Conservation (phyloP, 2,888 invertebrate species). For the Drosophila meridionalis region DNA sequence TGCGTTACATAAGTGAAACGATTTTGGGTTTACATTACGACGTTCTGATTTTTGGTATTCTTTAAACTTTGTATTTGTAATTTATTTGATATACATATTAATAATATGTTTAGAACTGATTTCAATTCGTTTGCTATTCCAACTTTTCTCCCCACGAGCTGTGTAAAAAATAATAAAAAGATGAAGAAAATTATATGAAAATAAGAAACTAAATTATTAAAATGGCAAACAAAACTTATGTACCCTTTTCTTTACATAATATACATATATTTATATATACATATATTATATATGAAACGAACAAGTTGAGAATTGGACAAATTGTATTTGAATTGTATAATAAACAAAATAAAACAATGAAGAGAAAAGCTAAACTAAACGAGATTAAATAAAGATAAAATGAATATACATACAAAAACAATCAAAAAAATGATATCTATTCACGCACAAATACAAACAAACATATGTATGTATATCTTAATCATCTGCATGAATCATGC, state of each 20-base stretch:
- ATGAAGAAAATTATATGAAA: constrained; percentile 9
- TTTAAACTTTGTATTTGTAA: constrained; percentile 59
- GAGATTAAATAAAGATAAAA: constrained; percentile 71
- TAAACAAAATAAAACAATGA: constrained; percentile 22
- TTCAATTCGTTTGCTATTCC: constrained; percentile 34
- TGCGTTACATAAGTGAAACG: constrained; percentile 13
- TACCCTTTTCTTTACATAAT: constrained; percentile 13
- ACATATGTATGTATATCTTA: constrained; percentile 1
- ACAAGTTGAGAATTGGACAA: constrained; percentile 38
- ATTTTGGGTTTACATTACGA: constrained; percentile 12
- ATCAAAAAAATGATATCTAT: not conserved
- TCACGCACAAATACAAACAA: not conserved
- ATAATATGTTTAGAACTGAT: constrained; percentile 51
- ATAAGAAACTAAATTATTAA: constrained; percentile 24
- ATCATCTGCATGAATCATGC: constrained; percentile 43
- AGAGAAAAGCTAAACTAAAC: constrained; percentile 51
- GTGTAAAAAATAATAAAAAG: constrained; percentile 28
- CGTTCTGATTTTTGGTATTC: constrained; percentile 16
- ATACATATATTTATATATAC: constrained; percentile 24
- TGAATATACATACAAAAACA: constrained; percentile 33
- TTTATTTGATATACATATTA: constrained; percentile 58
- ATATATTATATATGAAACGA: constrained; percentile 30
- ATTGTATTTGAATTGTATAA: constrained; percentile 43
- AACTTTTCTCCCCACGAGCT: constrained; percentile 35
- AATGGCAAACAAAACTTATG: constrained; percentile 16